These are phyloP conservation scores for Sebastes trivittatus DNA, from an alignment of 2,797 vertebrate species.

Conservation along the genomic window DNA sequence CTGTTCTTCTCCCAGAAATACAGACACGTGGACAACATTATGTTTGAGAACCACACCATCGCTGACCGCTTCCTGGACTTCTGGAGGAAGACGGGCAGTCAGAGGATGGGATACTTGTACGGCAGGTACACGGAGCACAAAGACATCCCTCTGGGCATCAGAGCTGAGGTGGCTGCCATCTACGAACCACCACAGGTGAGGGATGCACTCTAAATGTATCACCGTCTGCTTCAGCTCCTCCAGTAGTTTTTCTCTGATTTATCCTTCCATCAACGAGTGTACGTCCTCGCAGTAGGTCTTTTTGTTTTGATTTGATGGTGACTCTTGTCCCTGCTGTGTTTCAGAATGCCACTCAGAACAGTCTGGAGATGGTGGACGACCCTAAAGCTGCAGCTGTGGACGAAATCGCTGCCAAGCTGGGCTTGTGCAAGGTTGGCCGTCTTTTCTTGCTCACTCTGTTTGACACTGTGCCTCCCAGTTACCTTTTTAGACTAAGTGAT, in stretches of 20 bases:
- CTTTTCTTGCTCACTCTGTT: not conserved
- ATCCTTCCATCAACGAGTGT: not conserved
- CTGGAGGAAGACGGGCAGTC: slow-evolving; percentile 98
- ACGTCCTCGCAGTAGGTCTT: not conserved
- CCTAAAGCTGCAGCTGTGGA: slow-evolving; percentile 95
- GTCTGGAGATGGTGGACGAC: slow-evolving; percentile 94
- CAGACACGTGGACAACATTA: slow-evolving; percentile 99
- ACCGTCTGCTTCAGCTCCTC: rapidly evolving
- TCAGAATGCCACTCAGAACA: slow-evolving; percentile 95
- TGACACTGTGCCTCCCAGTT: not conserved
- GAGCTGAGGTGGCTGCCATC: slow-evolving; percentile 96
- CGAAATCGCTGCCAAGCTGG: slow-evolving; percentile 95
- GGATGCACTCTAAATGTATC: not conserved
- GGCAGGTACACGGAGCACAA: slow-evolving; percentile 97
- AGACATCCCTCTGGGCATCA: slow-evolving; percentile 96
- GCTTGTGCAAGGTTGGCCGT: slow-evolving; percentile 89
- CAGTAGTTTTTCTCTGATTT: not conserved
- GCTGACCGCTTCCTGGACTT: slow-evolving; percentile 98
- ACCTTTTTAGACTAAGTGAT: not conserved
- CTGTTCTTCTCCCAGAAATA: slow-evolving; percentile 88
- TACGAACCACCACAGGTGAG: slow-evolving; percentile 97
- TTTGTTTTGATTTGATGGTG: not conserved
- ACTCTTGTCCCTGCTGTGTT: not conserved
- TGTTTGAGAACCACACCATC: slow-evolving; percentile 99
- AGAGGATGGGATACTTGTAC: slow-evolving; percentile 94